phyloP scores from a whole-genome alignment of 2,113 vertebrate species.

The Paracanthobrama guichenoti region DNA sequence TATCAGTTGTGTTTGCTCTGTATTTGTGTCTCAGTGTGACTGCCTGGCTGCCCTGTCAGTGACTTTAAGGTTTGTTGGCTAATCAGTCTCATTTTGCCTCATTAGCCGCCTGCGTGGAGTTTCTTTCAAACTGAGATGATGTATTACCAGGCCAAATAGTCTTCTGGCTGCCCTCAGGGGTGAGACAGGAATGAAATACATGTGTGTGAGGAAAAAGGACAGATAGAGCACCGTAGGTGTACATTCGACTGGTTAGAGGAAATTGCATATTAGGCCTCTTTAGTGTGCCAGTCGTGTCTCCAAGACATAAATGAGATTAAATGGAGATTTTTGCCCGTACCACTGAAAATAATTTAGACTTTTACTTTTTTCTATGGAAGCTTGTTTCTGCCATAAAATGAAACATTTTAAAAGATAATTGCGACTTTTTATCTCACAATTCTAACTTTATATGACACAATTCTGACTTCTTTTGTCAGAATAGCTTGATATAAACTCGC shows the following conservation, averaged over 20 bases:
- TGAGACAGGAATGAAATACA: slow-evolving; percentile 60
- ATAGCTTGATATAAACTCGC: too few relatives aligned
- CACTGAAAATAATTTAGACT: too few relatives aligned
- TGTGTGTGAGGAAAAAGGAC: slow-evolving; percentile 16
- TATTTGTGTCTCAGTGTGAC: slow-evolving; percentile 35
- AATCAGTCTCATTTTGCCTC: slow-evolving; percentile 82
- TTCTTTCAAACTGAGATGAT: slow-evolving; percentile 75
- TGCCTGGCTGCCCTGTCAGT: slow-evolving; percentile 69
- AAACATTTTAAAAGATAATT: too few relatives aligned
- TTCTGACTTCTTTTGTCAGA: too few relatives aligned
- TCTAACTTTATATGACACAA: too few relatives aligned
- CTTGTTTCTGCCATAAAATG: too few relatives aligned
- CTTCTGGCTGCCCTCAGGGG: slow-evolving; percentile 55
- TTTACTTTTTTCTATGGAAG: not conserved
- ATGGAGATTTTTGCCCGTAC: too few relatives aligned
- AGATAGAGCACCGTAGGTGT: not conserved
- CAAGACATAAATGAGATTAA: not conserved
- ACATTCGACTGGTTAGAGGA: not conserved
- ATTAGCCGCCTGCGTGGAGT: slow-evolving; percentile 78
- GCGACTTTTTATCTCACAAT: too few relatives aligned
- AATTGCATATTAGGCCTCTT: not conserved
- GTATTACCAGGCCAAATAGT: slow-evolving; percentile 63
- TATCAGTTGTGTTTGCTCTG: not conserved
- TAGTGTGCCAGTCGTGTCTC: not conserved
- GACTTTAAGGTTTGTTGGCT: slow-evolving; percentile 73